Conservation (phyloP, 2,113 vertebrate genomes). For the Aegypius monachus region DNA sequence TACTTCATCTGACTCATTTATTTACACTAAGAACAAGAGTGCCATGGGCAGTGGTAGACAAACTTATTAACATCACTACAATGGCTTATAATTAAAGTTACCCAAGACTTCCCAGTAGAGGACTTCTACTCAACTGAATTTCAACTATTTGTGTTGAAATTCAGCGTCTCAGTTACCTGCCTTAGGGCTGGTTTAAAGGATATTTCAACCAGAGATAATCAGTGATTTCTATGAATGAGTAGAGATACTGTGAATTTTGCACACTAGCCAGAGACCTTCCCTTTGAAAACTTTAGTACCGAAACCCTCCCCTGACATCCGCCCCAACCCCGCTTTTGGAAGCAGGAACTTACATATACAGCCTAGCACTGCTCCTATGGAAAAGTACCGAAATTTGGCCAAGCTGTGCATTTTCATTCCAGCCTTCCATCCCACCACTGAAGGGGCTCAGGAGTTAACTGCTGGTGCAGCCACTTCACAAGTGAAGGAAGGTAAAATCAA, state of each 20-base stretch:
- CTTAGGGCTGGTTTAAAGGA: background rate
- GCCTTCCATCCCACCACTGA: background rate
- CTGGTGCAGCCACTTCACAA: background rate
- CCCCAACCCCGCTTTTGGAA: background rate
- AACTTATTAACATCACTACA: background rate
- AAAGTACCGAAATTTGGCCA: background rate
- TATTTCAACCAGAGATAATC: background rate
- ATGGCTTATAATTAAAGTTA: background rate
- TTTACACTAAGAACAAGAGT: background rate
- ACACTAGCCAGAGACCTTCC: background rate
- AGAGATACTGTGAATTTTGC: background rate
- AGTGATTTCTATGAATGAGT: background rate
- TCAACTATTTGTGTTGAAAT: background rate
- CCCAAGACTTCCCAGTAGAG: background rate
- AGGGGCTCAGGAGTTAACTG: background rate
- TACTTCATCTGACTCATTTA: background rate
- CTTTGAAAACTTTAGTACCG: background rate
- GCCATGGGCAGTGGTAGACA: background rate
- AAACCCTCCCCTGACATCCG: background rate
- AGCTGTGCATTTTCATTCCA: background rate
- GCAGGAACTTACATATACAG: background rate
- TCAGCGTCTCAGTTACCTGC: background rate
- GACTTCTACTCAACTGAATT: background rate
- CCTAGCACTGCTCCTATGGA: background rate
- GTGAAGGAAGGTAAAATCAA: background rate